Evolutionary conservation across 2,888 invertebrate species (phyloP).

Genomic region (Eupithecia abbreviata): DNA sequence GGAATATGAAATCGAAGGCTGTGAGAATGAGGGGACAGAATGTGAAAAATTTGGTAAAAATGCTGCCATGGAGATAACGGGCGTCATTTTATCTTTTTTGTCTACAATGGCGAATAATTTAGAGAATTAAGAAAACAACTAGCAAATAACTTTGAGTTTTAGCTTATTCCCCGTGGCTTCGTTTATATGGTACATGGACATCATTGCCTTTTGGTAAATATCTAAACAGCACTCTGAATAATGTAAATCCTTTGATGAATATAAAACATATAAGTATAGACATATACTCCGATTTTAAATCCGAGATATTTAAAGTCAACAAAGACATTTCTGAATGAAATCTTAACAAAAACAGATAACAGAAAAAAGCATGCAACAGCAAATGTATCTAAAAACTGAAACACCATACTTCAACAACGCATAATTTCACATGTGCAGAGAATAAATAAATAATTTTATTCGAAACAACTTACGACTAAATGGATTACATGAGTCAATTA

Average conservation of each 20-base stretch:
- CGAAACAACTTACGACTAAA: too few relatives aligned
- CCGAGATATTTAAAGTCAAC: too few relatives aligned
- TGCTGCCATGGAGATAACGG: conserved; percentile 66
- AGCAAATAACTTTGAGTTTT: neutral
- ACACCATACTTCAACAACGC: too few relatives aligned
- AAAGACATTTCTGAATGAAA: too few relatives aligned
- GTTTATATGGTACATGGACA: neutral
- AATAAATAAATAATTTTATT: too few relatives aligned
- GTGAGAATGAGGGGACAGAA: conserved; percentile 64
- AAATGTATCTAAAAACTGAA: too few relatives aligned
- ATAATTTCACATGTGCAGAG: too few relatives aligned
- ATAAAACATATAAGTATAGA: neutral
- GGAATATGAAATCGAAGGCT: conserved; percentile 74
- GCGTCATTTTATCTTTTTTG: conserved; percentile 59
- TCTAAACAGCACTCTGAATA: neutral
- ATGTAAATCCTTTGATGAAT: neutral
- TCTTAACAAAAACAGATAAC: too few relatives aligned
- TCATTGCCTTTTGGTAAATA: neutral
- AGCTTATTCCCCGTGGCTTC: neutral
- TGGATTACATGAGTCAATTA: too few relatives aligned
- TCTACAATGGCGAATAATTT: conserved; percentile 37
- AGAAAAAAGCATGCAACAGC: too few relatives aligned
- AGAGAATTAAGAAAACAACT: conserved; percentile 4
- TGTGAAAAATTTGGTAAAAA: conserved; percentile 77
- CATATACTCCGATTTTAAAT: too few relatives aligned